These are phyloP conservation scores for Andrena bucephala DNA, from an alignment of 2,888 invertebrate genomes.

Conservation along the genomic window DNA sequence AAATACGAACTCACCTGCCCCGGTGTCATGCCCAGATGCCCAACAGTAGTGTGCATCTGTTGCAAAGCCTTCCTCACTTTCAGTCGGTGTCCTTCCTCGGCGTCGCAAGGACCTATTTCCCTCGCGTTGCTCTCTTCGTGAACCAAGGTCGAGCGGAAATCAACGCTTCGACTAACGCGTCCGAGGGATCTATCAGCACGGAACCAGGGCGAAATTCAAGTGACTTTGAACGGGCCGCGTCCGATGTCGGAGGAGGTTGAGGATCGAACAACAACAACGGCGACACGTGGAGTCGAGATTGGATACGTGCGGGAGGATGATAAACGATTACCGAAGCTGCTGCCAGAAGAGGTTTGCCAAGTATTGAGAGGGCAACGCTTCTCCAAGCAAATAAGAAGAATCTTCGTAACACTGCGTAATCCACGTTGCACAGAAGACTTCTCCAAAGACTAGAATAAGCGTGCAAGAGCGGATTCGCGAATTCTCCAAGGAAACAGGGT, in stretches of 20 bases:
- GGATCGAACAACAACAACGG: neutral
- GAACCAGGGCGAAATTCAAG: neutral
- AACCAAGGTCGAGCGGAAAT: neutral
- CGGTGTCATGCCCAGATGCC: conserved; percentile 76
- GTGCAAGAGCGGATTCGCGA: no score
- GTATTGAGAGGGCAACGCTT: no score
- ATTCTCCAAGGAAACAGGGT: no score
- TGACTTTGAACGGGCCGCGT: neutral
- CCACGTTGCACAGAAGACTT: no score
- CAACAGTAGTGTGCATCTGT: conserved; percentile 75
- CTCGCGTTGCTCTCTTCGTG: conserved; percentile 24
- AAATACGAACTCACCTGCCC: conserved; percentile 80
- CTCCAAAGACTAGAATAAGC: no score
- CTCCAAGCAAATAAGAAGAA: no score
- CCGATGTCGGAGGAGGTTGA: neutral
- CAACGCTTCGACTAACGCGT: neutral
- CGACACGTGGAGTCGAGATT: conserved; percentile 1
- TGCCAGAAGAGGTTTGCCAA: conserved; percentile 5
- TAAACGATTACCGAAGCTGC: neutral
- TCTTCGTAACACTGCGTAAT: no score
- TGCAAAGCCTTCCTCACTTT: conserved; percentile 74
- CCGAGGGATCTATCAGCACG: no score
- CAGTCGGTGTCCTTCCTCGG: conserved; percentile 75
- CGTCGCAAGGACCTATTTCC: conserved; percentile 65
- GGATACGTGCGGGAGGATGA: neutral